Evolutionary conservation across 2,888 invertebrate genomes (phyloP).

Genomic region (Ypsolopha sequella): DNA sequence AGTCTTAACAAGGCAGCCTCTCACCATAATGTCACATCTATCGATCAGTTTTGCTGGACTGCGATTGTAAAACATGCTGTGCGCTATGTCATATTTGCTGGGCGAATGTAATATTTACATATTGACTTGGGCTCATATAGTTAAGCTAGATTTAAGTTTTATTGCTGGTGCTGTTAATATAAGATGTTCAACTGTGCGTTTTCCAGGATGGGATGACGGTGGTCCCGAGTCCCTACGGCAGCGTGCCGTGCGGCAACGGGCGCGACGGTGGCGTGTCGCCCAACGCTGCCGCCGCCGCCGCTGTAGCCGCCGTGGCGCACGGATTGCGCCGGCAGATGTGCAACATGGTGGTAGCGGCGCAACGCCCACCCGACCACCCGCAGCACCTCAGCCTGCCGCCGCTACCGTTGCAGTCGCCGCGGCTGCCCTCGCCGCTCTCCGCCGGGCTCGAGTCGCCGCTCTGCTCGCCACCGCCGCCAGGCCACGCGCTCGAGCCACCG

Average conservation of each 20-base stretch:
- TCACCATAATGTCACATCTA: neutral
- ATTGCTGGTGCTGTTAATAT: conserved; percentile 8
- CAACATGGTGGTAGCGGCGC: conserved; percentile 78
- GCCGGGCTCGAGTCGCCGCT: conserved; percentile 73
- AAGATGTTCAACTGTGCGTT: conserved; percentile 17
- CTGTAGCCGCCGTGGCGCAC: conserved; percentile 88
- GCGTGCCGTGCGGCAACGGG: conserved; percentile 68
- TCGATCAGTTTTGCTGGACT: neutral
- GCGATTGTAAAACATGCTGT: neutral
- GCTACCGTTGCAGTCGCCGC: conserved; percentile 52
- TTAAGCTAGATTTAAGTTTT: no score
- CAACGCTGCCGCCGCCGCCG: conserved; percentile 83
- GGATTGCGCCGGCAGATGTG: conserved; percentile 89
- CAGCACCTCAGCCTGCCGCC: conserved; percentile 62
- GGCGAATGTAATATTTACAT: neutral
- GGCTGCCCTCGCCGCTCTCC: conserved; percentile 66
- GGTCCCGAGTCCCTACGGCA: conserved; percentile 65
- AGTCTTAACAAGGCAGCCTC: neutral
- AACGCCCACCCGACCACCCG: conserved; percentile 50
- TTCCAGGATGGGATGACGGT: conserved; percentile 75
- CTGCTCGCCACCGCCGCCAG: conserved; percentile 73
- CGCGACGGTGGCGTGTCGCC: conserved; percentile 66
- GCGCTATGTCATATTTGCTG: neutral
- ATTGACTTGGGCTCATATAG: neutral
- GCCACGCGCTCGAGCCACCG: conserved; percentile 75